A percentile compares a stretch with the other conserved stretches of the same genome.
Conservation (phyloP, 2,113 vertebrate species). For the Phrynosoma blainvillii region DNA sequence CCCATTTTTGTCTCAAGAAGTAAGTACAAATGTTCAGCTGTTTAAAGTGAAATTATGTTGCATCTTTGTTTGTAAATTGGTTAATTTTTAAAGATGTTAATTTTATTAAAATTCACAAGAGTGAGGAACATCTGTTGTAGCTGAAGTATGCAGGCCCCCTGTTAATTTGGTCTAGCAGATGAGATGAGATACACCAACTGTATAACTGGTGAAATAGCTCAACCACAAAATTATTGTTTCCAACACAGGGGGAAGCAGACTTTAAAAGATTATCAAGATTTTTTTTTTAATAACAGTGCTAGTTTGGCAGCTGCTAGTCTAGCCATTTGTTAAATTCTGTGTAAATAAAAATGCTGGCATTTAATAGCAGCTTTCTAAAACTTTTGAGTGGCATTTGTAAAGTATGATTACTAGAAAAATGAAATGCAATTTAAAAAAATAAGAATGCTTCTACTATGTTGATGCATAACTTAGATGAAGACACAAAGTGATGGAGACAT, state of each 20-base stretch:
- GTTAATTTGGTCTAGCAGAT: slow-evolving; percentile 72
- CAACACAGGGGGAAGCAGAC: slow-evolving; percentile 30
- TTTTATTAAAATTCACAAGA: slow-evolving; percentile 79
- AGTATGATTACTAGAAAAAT: not conserved
- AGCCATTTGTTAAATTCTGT: slow-evolving; percentile 37
- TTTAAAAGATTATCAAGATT: slow-evolving; percentile 54
- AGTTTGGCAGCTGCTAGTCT: slow-evolving; percentile 42
- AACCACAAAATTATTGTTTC: slow-evolving; percentile 62
- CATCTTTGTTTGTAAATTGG: slow-evolving; percentile 83
- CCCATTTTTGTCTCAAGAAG: slow-evolving; percentile 99
- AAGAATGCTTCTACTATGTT: not conserved
- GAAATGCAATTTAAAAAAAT: not conserved
- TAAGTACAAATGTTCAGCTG: slow-evolving; percentile 85
- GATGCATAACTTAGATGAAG: not conserved
- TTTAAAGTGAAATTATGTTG: slow-evolving; percentile 80
- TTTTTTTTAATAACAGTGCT: slow-evolving; percentile 29
- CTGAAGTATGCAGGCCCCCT: slow-evolving; percentile 75
- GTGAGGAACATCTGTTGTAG: slow-evolving; percentile 81
- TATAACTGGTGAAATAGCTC: slow-evolving; percentile 61
- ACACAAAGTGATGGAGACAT: not conserved
- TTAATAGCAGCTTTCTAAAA: not conserved
- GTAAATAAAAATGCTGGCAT: slow-evolving; percentile 45
- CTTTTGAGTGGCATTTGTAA: slow-evolving; percentile 29
- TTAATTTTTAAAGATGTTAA: slow-evolving; percentile 80
- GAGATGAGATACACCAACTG: slow-evolving; percentile 50